Percentiles rank a stretch among this genome's conserved stretches.
phyloP scores from a whole-genome alignment of 2,113 vertebrate species.

The Nothoprocta pentlandii region DNA sequence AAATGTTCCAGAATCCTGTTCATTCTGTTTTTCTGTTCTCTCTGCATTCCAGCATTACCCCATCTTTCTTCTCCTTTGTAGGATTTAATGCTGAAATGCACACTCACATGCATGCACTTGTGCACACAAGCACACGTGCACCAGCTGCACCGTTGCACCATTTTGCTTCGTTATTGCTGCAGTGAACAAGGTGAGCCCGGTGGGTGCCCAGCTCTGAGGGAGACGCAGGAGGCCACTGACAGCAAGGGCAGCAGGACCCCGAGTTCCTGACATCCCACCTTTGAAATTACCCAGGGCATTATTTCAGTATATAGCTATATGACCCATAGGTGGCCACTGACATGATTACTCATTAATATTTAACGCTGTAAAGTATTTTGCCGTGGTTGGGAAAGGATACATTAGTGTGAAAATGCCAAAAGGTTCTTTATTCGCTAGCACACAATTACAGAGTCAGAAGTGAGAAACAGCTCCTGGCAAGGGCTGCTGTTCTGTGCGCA shows the following conservation, averaged over 20 bases:
- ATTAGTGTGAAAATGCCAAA: background rate
- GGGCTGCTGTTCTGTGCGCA: background rate
- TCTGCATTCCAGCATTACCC: conserved; percentile 34
- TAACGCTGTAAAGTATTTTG: background rate
- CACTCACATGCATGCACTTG: fast-evolving
- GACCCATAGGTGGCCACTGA: background rate
- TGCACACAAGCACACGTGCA: background rate
- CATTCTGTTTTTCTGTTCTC: conserved; percentile 10
- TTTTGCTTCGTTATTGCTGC: fast-evolving
- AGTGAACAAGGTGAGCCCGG: background rate
- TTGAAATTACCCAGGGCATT: background rate
- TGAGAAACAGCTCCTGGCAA: background rate
- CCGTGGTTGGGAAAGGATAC: fast-evolving
- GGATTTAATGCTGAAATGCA: background rate
- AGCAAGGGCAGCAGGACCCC: background rate
- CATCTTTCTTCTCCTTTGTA: background rate
- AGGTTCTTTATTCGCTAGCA: background rate
- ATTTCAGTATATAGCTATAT: background rate
- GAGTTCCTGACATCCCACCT: background rate
- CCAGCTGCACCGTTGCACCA: fast-evolving
- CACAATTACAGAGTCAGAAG: background rate
- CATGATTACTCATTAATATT: fast-evolving
- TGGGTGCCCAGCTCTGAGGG: background rate
- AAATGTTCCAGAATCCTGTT: conserved; percentile 68
- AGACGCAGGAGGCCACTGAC: background rate